Evolutionary conservation across 2,797 vertebrate genomes (phyloP).

Genomic region (Scolopax bukidnonensis): DNA sequence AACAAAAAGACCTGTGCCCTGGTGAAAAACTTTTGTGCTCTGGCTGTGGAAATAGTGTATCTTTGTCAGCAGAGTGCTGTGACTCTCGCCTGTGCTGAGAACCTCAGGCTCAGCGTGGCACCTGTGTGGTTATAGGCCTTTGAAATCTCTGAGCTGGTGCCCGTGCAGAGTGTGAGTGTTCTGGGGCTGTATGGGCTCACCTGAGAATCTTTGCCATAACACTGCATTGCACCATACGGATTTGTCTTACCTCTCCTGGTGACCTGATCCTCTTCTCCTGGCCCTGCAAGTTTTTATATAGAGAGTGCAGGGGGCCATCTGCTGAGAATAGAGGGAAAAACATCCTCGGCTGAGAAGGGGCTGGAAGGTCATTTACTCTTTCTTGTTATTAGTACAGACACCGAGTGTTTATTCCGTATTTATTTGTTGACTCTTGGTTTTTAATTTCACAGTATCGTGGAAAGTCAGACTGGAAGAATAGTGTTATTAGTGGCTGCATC

Average conservation of each 20-base stretch:
- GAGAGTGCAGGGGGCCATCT: conserved; percentile 44
- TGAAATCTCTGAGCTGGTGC: not conserved
- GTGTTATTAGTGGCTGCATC: conserved; percentile 93
- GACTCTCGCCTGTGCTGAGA: not conserved
- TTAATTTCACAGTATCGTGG: conserved; percentile 87
- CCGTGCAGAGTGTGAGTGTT: not conserved
- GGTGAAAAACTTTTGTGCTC: not conserved
- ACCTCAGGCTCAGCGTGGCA: not conserved
- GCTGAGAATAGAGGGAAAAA: conserved; percentile 42
- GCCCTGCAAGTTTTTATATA: not conserved
- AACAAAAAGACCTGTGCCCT: not conserved
- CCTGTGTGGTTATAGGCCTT: not conserved
- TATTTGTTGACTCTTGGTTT: not conserved
- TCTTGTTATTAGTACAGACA: not conserved
- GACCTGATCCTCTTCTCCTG: not conserved
- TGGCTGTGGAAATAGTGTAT: not conserved
- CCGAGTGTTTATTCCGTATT: not conserved
- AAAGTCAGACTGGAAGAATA: conserved; percentile 96
- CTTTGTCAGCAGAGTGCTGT: not conserved
- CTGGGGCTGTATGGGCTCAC: not conserved
- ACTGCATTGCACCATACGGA: conserved; percentile 36
- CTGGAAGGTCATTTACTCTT: not conserved
- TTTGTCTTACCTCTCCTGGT: not conserved
- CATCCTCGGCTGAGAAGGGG: not conserved
- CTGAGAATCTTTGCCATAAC: not conserved